phyloP scores from a whole-genome alignment of 2,113 vertebrate species.

The Oriolus oriolus region DNA sequence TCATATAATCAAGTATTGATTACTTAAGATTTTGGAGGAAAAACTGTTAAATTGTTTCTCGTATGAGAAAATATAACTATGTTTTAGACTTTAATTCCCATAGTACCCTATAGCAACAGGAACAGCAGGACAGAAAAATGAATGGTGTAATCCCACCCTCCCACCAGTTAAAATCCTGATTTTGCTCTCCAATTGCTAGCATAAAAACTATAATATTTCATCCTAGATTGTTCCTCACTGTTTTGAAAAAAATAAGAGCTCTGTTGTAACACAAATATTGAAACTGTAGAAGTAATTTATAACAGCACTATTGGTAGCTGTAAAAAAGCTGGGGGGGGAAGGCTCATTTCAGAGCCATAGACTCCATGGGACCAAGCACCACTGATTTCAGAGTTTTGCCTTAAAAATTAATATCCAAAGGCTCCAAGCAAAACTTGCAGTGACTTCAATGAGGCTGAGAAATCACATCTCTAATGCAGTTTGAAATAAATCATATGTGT shows the following conservation, averaged over 20 bases:
- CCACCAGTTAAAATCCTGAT: not conserved
- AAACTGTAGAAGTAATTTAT: not conserved
- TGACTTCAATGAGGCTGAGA: not conserved
- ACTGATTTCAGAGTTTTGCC: not conserved
- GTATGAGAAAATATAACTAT: not conserved
- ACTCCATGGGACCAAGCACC: not conserved
- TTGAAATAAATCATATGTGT: not conserved
- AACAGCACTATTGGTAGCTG: not conserved
- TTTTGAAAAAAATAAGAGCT: not conserved
- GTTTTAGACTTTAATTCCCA: conserved; percentile 25
- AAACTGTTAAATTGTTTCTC: not conserved
- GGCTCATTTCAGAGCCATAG: not conserved
- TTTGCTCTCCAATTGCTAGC: not conserved
- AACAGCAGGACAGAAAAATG: not conserved
- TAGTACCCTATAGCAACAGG: not conserved
- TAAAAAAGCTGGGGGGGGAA: not conserved
- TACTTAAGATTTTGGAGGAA: not conserved
- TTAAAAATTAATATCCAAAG: not conserved
- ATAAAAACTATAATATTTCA: not conserved
- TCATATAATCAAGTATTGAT: conserved; percentile 8
- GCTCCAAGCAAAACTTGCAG: not conserved
- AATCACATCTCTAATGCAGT: not conserved
- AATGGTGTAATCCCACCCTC: not conserved
- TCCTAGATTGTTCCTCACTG: not conserved
- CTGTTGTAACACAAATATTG: not conserved